Conservation (phyloP, 2,797 vertebrate species). For the Arrhamphus sclerolepis region DNA sequence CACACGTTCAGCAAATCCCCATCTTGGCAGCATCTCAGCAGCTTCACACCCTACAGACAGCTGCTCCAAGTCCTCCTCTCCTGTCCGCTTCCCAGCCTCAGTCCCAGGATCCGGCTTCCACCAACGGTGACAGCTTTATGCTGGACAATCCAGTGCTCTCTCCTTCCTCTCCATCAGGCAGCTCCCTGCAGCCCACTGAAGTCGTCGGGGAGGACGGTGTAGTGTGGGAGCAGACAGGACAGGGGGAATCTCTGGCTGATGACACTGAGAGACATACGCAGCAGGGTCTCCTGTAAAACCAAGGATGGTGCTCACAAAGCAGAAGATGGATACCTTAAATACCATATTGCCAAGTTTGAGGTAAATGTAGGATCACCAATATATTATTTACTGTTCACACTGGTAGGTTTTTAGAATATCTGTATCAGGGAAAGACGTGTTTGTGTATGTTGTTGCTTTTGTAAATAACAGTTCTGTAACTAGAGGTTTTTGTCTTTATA, state of each 20-base stretch:
- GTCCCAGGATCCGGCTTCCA: slow-evolving; percentile 50
- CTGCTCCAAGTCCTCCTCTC: slow-evolving; percentile 36
- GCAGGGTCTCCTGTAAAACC: slow-evolving; percentile 69
- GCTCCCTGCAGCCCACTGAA: slow-evolving; percentile 64
- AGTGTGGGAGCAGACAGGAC: slow-evolving; percentile 67
- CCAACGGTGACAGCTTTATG: slow-evolving; percentile 60
- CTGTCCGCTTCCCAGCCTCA: slow-evolving; percentile 48
- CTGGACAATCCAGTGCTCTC: slow-evolving; percentile 65
- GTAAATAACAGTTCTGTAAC: slow-evolving; percentile 75
- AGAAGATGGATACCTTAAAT: slow-evolving; percentile 35
- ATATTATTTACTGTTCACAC: slow-evolving; percentile 69
- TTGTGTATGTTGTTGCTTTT: slow-evolving; percentile 71
- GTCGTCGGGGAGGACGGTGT: slow-evolving; percentile 41
- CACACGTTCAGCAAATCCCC: slow-evolving; percentile 77
- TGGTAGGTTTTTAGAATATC: slow-evolving; percentile 79
- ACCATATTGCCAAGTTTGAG: slow-evolving; percentile 59
- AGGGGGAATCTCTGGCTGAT: slow-evolving; percentile 62
- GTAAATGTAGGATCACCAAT: slow-evolving; percentile 72
- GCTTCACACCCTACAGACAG: slow-evolving; percentile 68
- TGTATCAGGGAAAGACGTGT: slow-evolving; percentile 72
- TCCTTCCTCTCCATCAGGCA: slow-evolving; percentile 48
- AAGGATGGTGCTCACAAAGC: slow-evolving; percentile 10
- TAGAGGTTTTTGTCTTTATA: slow-evolving; percentile 44
- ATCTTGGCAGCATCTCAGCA: slow-evolving; percentile 72
- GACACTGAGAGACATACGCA: slow-evolving; percentile 63